These are phyloP conservation scores for Ahaetulla prasina DNA, from an alignment of 2,113 vertebrate genomes.

Conservation along the genomic window DNA sequence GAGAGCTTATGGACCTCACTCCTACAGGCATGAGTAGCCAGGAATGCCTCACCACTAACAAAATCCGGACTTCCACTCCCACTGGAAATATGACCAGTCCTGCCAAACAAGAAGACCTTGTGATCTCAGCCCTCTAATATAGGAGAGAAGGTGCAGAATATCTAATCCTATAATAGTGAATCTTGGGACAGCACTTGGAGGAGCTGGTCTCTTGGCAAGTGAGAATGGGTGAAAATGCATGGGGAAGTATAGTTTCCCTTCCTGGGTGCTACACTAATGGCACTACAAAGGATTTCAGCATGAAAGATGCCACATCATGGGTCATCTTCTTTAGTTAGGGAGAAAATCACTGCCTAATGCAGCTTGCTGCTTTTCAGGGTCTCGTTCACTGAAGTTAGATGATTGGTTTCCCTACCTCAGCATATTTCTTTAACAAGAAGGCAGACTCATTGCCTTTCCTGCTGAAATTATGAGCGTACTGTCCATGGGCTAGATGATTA, in stretches of 20 bases:
- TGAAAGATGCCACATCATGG: conserved; percentile 56
- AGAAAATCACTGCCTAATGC: neutral
- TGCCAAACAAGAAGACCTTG: conserved; percentile 74
- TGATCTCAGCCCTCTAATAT: conserved; percentile 76
- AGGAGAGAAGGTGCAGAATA: conserved; percentile 35
- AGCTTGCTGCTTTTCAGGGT: conserved; percentile 4
- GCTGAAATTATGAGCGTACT: conserved; percentile 48
- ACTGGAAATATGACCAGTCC: conserved; percentile 69
- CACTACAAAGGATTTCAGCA: neutral
- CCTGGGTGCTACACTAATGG: conserved; percentile 41
- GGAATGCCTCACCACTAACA: conserved; percentile 78
- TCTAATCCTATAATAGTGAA: conserved; percentile 30
- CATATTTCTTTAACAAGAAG: conserved; percentile 43
- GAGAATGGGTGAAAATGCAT: conserved; percentile 26
- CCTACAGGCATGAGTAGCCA: conserved; percentile 83
- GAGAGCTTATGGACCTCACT: conserved; percentile 93
- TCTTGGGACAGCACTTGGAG: conserved; percentile 47
- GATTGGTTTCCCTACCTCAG: conserved; percentile 73
- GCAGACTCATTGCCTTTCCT: conserved; percentile 45
- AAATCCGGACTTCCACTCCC: conserved; percentile 86
- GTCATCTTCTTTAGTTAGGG: conserved; percentile 33
- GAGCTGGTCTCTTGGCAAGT: conserved; percentile 34
- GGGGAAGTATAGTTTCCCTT: conserved; percentile 1
- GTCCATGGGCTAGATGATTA: neutral
- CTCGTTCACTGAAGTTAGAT: conserved; percentile 19